Evolutionary conservation across 2,113 vertebrate genomes (phyloP).

Genomic region (Sinocyclocheilus rhinocerous): DNA sequence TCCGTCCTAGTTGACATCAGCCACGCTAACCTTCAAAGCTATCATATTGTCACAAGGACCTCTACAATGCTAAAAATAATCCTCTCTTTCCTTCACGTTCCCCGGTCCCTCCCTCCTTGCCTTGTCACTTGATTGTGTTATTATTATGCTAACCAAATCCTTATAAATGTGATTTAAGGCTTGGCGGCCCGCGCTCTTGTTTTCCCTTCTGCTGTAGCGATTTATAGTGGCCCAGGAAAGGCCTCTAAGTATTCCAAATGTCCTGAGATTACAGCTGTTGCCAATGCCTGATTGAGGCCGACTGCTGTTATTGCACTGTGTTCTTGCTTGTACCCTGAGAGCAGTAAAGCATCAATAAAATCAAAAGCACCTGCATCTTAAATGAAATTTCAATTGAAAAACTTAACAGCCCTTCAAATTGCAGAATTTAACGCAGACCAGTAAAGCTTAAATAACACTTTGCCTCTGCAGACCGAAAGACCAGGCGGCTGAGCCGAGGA

Average conservation of each 20-base stretch:
- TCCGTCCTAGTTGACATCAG: conserved; percentile 56
- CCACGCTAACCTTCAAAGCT: conserved; percentile 74
- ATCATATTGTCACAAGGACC: conserved; percentile 60
- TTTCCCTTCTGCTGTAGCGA: conserved; percentile 83
- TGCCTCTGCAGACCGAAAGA: conserved; percentile 81
- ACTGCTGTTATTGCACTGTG: conserved; percentile 87
- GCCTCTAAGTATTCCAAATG: conserved; percentile 90
- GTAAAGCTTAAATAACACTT: conserved; percentile 99
- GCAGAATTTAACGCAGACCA: conserved; percentile 99
- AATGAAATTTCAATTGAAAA: conserved; percentile 99
- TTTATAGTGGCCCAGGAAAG: conserved; percentile 86
- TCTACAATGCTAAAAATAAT: conserved; percentile 68
- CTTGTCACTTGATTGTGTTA: conserved; percentile 82
- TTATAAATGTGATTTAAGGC: conserved; percentile 85
- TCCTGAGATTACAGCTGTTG: conserved; percentile 89
- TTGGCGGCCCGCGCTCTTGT: conserved; percentile 73
- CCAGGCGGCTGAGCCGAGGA: conserved; percentile 27
- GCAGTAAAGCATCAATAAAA: conserved; percentile 99
- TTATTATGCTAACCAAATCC: conserved; percentile 85
- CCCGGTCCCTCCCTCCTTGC: conserved; percentile 52
- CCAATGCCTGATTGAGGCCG: conserved; percentile 88
- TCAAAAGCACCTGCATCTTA: conserved; percentile 99
- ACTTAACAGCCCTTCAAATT: conserved; percentile 99
- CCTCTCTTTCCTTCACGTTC: conserved; percentile 50
- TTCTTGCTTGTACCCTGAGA: conserved; percentile 92